phyloP scores from a whole-genome alignment of 2,888 invertebrate genomes.

The Nephrotoma flavescens region DNA sequence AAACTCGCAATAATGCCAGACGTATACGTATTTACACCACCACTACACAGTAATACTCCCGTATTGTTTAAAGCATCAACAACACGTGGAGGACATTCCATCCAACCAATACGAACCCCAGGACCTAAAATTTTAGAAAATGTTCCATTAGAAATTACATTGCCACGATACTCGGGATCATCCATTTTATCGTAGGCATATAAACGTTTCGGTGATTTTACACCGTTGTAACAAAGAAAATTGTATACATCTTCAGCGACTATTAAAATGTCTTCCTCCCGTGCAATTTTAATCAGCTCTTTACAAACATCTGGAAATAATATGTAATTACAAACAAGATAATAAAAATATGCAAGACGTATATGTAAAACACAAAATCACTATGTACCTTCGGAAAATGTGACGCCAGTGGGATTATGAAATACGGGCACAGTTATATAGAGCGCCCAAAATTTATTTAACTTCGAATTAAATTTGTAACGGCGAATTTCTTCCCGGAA shows the following conservation, averaged over 20 bases:
- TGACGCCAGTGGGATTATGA: conserved; percentile 44
- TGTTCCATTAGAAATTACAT: conserved; percentile 46
- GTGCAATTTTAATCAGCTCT: conserved; percentile 32
- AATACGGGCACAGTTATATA: conserved; percentile 41
- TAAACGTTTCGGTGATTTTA: conserved; percentile 35
- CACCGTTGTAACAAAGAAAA: conserved; percentile 35
- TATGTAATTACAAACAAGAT: neutral
- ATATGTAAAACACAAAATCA: neutral
- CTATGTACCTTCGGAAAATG: conserved; percentile 29
- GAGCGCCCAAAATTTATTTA: conserved; percentile 38
- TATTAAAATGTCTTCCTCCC: conserved; percentile 33
- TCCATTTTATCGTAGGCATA: conserved; percentile 35
- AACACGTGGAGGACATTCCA: conserved; percentile 37
- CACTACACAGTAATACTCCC: conserved; percentile 39
- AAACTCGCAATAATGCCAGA: conserved; percentile 38
- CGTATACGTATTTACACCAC: conserved; percentile 43
- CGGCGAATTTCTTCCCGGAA: conserved; percentile 32
- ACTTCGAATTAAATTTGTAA: conserved; percentile 21
- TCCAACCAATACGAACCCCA: conserved; percentile 48
- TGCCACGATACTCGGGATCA: conserved; percentile 31
- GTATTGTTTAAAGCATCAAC: conserved; percentile 30
- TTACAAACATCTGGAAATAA: conserved; percentile 25
- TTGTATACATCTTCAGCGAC: conserved; percentile 51
- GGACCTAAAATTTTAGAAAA: conserved; percentile 51
- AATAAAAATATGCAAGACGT: neutral